phyloP scores from a whole-genome alignment of 1,140 invertebrate genomes.

The Coptotermes formosanus region DNA sequence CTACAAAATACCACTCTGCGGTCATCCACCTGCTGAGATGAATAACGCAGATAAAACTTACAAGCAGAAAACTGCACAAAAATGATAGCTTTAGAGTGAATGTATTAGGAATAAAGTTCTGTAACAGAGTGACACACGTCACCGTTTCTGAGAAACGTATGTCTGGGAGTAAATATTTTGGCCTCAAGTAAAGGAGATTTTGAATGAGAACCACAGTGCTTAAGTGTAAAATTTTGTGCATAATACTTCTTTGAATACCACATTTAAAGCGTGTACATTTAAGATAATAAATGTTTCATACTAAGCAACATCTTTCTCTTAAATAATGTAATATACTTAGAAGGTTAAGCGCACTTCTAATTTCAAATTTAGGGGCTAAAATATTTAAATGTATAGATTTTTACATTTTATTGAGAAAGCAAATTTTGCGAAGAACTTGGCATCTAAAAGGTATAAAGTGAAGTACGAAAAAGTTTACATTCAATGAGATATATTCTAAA shows the following conservation, averaged over 20 bases:
- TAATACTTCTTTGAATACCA: background rate
- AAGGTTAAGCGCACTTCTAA: background rate
- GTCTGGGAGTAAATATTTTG: background rate
- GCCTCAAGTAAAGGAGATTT: background rate
- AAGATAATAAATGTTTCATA: background rate
- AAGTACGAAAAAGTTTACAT: background rate
- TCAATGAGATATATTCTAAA: constrained; percentile 14
- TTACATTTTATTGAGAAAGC: background rate
- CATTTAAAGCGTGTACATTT: background rate
- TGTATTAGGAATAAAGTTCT: background rate
- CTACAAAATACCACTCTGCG: too few species aligned
- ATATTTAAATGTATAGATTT: background rate
- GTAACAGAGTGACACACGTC: background rate
- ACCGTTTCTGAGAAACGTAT: background rate
- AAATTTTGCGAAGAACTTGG: background rate
- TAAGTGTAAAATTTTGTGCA: background rate
- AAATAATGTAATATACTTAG: background rate
- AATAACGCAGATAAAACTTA: background rate
- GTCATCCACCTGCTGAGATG: background rate
- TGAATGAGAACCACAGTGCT: background rate
- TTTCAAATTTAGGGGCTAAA: background rate
- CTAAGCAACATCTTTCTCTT: background rate
- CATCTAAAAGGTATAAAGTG: background rate
- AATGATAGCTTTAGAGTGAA: background rate
- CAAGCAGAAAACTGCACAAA: background rate